phyloP scores from a whole-genome alignment of 2,113 vertebrate genomes.

The Lamprologus ornatipinnis region DNA sequence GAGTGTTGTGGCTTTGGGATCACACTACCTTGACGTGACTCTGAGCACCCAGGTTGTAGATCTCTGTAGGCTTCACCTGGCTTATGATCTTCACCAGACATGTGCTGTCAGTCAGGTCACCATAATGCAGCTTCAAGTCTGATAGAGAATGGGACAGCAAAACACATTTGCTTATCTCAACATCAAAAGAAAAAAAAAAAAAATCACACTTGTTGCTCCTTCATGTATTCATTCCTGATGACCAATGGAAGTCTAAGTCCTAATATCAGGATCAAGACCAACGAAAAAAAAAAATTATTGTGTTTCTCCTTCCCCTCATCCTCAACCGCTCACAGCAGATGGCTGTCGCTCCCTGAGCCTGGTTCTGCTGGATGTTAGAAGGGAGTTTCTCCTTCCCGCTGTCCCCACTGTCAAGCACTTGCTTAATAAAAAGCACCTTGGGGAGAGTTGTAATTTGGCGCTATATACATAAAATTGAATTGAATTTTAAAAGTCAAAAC shows the following conservation, averaged over 20 bases:
- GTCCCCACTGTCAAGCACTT: background rate
- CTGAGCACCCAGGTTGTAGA: slow-evolving; percentile 97
- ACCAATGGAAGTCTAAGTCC: background rate
- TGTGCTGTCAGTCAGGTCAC: slow-evolving; percentile 96
- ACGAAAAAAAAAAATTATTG: background rate
- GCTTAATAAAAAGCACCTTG: background rate
- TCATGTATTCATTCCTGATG: background rate
- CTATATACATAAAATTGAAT: background rate
- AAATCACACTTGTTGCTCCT: background rate
- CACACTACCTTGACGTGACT: slow-evolving; percentile 91
- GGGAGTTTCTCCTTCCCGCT: background rate
- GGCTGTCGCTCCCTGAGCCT: background rate
- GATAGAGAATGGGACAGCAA: background rate
- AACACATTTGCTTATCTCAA: background rate
- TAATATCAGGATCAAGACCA: background rate
- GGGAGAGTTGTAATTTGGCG: background rate
- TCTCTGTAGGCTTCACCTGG: slow-evolving; percentile 88
- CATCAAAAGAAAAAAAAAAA: rapidly evolving
- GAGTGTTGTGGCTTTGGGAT: background rate
- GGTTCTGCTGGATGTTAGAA: background rate
- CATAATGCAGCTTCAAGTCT: slow-evolving; percentile 98
- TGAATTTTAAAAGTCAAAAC: background rate
- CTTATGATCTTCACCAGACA: slow-evolving; percentile 99
- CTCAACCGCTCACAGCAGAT: background rate
- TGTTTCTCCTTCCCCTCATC: background rate